Conservation (phyloP, 2,113 vertebrate genomes). For the Leptobrachium ailaonicum region DNA sequence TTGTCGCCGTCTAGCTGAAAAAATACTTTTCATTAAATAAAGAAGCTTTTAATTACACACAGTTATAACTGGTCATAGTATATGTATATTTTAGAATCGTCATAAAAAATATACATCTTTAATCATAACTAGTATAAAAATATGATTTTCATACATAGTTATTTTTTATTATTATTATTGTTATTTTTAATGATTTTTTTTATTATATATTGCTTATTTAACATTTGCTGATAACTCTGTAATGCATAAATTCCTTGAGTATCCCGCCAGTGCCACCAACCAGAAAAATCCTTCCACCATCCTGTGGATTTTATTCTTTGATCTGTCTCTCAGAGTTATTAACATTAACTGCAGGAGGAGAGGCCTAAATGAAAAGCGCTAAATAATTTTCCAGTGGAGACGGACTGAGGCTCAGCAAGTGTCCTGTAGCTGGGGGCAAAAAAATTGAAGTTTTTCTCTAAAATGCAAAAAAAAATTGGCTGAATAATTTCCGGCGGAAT, state of each 20-base stretch:
- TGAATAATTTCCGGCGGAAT: no score
- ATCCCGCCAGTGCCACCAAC: accelerated
- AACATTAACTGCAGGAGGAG: slow-evolving; percentile 59
- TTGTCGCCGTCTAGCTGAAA: slow-evolving; percentile 42
- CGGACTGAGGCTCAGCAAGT: slow-evolving; percentile 52
- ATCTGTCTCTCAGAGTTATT: slow-evolving; percentile 62
- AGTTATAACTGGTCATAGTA: no score
- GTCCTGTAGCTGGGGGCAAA: slow-evolving; percentile 22
- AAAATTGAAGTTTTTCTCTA: slow-evolving; percentile 15
- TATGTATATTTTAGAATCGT: no score
- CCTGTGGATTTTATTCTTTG: slow-evolving; percentile 57
- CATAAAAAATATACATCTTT: no score
- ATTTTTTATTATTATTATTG: neutral
- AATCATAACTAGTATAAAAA: no score
- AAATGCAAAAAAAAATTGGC: neutral
- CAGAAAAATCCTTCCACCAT: slow-evolving; percentile 52
- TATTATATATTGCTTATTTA: neutral
- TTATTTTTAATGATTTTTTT: neutral
- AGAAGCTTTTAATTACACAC: no score
- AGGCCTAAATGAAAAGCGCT: slow-evolving; percentile 50
- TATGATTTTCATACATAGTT: no score
- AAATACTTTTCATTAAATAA: slow-evolving; percentile 40
- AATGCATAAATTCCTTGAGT: slow-evolving; percentile 3
- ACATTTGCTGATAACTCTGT: slow-evolving; percentile 4
- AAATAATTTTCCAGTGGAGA: slow-evolving; percentile 40